Conservation (phyloP, 30 jellyfish, hydroid and myxozoan species). For the Aurelia aurita region DNA sequence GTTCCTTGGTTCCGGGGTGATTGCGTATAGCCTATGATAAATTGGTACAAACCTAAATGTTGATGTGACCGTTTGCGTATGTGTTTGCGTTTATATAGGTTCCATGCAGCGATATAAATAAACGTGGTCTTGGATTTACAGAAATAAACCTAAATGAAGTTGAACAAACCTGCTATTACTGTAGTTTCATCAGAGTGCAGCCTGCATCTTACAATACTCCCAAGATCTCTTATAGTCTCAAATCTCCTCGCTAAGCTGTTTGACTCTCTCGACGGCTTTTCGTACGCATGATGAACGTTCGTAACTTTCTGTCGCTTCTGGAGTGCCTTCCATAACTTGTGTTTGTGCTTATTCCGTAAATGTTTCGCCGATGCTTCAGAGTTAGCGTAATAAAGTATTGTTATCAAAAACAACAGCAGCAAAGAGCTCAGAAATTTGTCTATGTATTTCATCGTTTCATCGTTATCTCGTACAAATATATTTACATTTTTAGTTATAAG, state of each 20-base stretch:
- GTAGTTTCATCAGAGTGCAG: slow-evolving; percentile 56
- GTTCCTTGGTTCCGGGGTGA: too few species aligned
- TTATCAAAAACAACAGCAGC: neutral
- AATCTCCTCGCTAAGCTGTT: slow-evolving; percentile 63
- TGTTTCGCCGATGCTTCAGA: neutral
- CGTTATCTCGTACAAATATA: neutral
- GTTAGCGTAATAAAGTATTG: too few species aligned
- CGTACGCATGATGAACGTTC: slow-evolving; percentile 3
- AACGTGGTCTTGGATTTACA: neutral
- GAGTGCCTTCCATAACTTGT: neutral
- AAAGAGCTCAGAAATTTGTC: neutral
- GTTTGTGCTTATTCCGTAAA: neutral
- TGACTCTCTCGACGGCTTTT: slow-evolving; percentile 34
- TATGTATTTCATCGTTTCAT: slow-evolving; percentile 7
- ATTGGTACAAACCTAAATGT: too few species aligned
- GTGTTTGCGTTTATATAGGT: too few species aligned
- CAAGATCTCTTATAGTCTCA: slow-evolving; percentile 76
- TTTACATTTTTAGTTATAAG: slow-evolving; percentile 8
- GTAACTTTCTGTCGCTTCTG: slow-evolving; percentile 13
- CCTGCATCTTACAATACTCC: slow-evolving; percentile 70
- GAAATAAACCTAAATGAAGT: neutral
- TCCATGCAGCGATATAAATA: too few species aligned
- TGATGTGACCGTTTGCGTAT: too few species aligned
- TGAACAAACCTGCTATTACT: slow-evolving; percentile 34
- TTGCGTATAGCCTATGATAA: too few species aligned